Evolutionary conservation across 1,140 invertebrate species (phyloP).

Genomic region (Lanistes nyassanus): DNA sequence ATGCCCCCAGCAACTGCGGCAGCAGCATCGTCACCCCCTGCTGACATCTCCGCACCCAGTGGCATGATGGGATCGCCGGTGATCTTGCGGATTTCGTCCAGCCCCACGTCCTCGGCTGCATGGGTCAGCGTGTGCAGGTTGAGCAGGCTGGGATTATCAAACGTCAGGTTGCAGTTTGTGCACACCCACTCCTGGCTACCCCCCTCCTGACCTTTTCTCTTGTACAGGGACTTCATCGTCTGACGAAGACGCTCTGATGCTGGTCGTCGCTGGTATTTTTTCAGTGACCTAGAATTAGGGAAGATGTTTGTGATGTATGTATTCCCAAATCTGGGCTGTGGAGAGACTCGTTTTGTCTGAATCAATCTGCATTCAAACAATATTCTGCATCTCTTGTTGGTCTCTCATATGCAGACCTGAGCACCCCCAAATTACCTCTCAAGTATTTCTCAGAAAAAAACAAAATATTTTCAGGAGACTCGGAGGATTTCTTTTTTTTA

Average conservation of each 20-base stretch:
- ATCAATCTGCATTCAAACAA: too few relatives aligned
- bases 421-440: too few relatives aligned
- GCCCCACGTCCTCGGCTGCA: constrained; percentile 64
- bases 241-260: constrained; percentile 49
- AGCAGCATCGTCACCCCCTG: not conserved
- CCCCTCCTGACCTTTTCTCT: constrained; percentile 50
- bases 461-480: too few relatives aligned
- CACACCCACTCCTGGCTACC: constrained; percentile 71
- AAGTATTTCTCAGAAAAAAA: too few relatives aligned
- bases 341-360: too few relatives aligned
- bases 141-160: constrained; percentile 70
- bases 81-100: constrained; percentile 51
- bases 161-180: constrained; percentile 71
- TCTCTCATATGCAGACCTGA: too few relatives aligned
- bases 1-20: not conserved
- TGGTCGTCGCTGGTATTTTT: constrained; percentile 58
- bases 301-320: too few relatives aligned
- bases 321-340: too few relatives aligned
- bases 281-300: constrained; percentile 53
- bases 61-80: constrained; percentile 20
- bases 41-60: constrained; percentile 1
- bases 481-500: too few relatives aligned
- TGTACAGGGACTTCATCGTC: constrained; percentile 60
- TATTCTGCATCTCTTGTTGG: too few relatives aligned
- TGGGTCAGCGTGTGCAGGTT: constrained; percentile 72